Base-by-base conservation (phyloP, 2,113 vertebrate species). In the Acinonyx jubatus region DNA sequence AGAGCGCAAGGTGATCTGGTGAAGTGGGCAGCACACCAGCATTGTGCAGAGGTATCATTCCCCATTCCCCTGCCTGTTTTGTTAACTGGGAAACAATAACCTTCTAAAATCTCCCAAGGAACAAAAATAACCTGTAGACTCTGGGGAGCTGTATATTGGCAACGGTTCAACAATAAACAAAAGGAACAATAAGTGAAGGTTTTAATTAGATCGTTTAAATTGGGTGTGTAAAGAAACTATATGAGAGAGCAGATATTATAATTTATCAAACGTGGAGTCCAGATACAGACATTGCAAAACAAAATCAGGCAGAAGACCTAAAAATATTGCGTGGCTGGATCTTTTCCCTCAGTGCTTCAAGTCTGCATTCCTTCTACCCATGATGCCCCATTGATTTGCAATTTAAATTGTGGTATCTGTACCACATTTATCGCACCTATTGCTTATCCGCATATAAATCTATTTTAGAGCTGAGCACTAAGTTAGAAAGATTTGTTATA, bases 401-500 rank as follows among this genome's bases (percentile, higher is more conserved):
- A 98, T 98, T 98, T 98, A 98, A 98, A 98, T 98, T 57, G 93
- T 97, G 91, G 79, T 97, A 98, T 98, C 97, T 96, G 90, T 93
- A 97, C 94, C 89, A 96, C 98, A 96, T 98, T 98, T 96, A 98
- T 98, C 94, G 91, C 94, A 98, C 97, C 98, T 98, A 98, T 98
- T 98, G 97, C 98, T 98, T 98, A 98, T 97, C 97, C 93, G 45
- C 95, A 97, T 98, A 98, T 98, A 98, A 98, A 98, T 98, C 97
- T 98, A 97, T 97, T 98, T 98, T 97, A 98, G 98, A 98, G 98
- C 97, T 92, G 50, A 97, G 94, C 97, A 97, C 98, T 98, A 98
- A 98, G 94, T 98, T 98, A 98, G 98, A 96, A 98, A 98, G 98
- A 98, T 98, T 98, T 98, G 98, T 98, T 98, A 98, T 97, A 98